Base-by-base conservation (phyloP, 2,113 vertebrate genomes). In the Scomber colias region DNA sequence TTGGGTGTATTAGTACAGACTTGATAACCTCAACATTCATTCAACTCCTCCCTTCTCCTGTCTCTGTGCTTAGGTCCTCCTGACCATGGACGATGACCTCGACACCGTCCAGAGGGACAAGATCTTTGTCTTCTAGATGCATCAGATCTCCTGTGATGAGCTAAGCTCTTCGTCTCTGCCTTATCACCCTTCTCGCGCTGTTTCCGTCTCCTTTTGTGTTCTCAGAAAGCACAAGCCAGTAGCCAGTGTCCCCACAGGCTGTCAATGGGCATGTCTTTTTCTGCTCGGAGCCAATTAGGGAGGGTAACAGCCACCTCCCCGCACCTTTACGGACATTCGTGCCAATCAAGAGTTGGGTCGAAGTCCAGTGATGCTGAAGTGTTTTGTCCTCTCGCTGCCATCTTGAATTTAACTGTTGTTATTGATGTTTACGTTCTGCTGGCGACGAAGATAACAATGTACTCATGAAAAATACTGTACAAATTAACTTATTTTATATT, bases 41-140 rank as follows among this genome's bases (percentile, higher is more conserved):
- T 0, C 24, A 7, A 49, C 50, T 6, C 3, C 5, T 51, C 17
- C 17, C 3, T 2, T 64, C 24, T 55, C 7, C 3, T 5, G 71
- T 62, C 31, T 31, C 61, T 13, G 24, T 27, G 16, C 8, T 19
- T 54, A 99, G 98, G 97, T 99, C 73, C 94, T 99, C 79, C 94
- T 99, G 83, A 99, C 96, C 0, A 95, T 99, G 95, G 98, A 99
- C 0, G 98, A 99, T 0, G 98, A 99, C 94, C 93, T 99, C 45
- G 96, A 99, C 86, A 92, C 92, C 0, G 94, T 98, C 84, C 97
- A 96, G 91, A 96, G 98, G 91, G 97, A 99, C 94, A 99, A 98
- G 94, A 99, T 99, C 93, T 98, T 95, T 0, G 98, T 97, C 68
- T 99, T 99, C 90, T 93, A 90, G 81, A 81, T 24, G 5, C 2